Evolutionary conservation across 53 echinoderm and acorn worm species (phyloP).

Genomic region (Astropecten irregularis): DNA sequence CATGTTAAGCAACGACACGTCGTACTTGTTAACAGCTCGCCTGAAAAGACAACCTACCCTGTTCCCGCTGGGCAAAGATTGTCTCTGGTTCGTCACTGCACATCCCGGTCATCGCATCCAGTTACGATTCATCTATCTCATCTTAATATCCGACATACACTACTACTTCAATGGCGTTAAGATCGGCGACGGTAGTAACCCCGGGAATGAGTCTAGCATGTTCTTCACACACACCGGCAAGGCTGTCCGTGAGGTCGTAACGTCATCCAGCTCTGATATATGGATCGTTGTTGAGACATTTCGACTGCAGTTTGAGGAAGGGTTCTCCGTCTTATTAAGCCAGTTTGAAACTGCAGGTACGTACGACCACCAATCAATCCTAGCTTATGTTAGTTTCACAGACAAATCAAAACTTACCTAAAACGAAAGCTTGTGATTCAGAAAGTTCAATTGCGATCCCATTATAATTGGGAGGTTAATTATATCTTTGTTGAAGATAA

Average conservation of each 20-base stretch:
- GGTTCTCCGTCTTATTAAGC: background rate
- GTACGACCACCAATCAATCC: background rate
- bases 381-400: too few species aligned
- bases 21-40: background rate
- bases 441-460: too few species aligned
- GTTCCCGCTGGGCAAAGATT: slow-evolving; percentile 15
- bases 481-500: too few species aligned
- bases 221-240: background rate
- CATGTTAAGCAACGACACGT: background rate
- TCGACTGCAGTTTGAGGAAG: slow-evolving; percentile 8
- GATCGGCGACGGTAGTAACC: slow-evolving; percentile 27
- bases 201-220: background rate
- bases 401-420: too few species aligned
- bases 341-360: background rate
- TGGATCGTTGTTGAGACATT: slow-evolving; percentile 29
- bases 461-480: too few species aligned
- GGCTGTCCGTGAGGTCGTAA: background rate
- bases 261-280: background rate
- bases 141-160: background rate
- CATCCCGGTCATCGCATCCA: background rate
- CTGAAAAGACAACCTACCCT: background rate
- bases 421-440: too few species aligned
- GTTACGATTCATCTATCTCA: background rate
- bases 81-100: slow-evolving; percentile 26
- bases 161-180: slow-evolving; percentile 4